Base-by-base conservation (phyloP, 2,113 vertebrate genomes). In the Syngnathoides biaculeatus region DNA sequence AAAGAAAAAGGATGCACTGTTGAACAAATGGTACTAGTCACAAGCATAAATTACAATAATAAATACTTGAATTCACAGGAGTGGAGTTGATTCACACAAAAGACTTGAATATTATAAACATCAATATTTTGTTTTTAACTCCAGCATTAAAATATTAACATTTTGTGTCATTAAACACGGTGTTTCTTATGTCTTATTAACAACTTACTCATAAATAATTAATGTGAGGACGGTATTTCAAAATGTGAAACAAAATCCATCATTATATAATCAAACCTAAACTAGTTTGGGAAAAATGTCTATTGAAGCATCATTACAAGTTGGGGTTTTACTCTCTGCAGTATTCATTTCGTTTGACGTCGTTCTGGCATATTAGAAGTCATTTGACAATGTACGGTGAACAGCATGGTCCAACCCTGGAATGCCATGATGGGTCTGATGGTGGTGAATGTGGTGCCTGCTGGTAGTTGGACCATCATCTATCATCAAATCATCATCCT, bases 371-470 rank as follows among this genome's bases (percentile, higher is more conserved):
- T 88, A 90, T 92, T 80, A 96, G 86, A 94, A 94, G 91, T 94
- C 85, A 86, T 95, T 91, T 55, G 94, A 94, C 91, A 96, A 91
- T 91, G 94, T 95, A 84, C 93, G 94, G 90, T 98, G 96, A 81
- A 96, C 92, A 77, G 92, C 84, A 87, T 94, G 95, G 71, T 97
- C 95, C 65, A 94, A 89, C 53, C 93, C 92, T 58, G 92, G 85
- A 58, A 92, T 88, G 87, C 93, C 91, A 77, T 93, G 94, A 69
- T 81, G 83, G 12, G 80, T 62, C 40, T 83, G 82, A 71, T 85
- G 79, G 56, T 94, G 94, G 71, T 85, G 73, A 72, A 79, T 75
- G 59, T 75, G 69, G 53, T 73, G 79, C 48, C 81, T 82, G 72
- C 94, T 97, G 3, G 94, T 96, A 65, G 93, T 95, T 62, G 93